Base-by-base conservation (phyloP, 2,888 invertebrate genomes). In the Orthonevra nobilis region DNA sequence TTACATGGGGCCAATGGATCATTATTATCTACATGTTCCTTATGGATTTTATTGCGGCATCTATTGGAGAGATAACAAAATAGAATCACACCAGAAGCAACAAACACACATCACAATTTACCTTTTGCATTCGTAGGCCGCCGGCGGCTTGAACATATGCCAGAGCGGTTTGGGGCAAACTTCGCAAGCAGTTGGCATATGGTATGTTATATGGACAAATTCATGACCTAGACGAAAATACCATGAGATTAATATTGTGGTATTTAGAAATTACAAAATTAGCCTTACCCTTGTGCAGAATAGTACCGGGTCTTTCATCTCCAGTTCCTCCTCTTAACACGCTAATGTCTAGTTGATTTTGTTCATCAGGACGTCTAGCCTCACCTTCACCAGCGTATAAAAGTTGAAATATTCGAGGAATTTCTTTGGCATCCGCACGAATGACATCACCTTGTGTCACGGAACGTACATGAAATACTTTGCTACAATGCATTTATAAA, bases 391-490 rank as follows among this genome's bases (percentile, higher is more conserved):
- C 98, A 82, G 98, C 98, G 90, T 99, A 99, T 85, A 99, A 90
- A 86, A 99, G 91, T 91, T 97, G 93, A 91, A 99, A 99, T 90
- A 99, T 99, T 89, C 97, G 94, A 85, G 99, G 99, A 90, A 99
- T 97, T 92, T 99, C 98, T 93, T 97, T 97, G 89, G 97, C 96
- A 92, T 98, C 98, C 63, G 98, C 99, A 88, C 98, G 94, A 89
- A 99, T 98, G 85, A 99, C 98, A 92, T 99, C 99, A 85, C 98
- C 98, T 90, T 98, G 98, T 81, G 99, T 98, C 83, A 99, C 99
- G 77, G 97, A 96, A 82, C 99, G 94, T 83, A 99, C 99, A 91
- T 99, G 98, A 91, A 98, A 99, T 87, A 99, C 95, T 92, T 99
- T 98, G 90, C 98, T 97, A 91, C 9, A 88, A 70, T n/a, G n/a